Evolutionary conservation across 1,140 invertebrate genomes (phyloP), one percentile per base, ranked within the genome.

Genomic region (Neotoxoptera formosana): DNA sequence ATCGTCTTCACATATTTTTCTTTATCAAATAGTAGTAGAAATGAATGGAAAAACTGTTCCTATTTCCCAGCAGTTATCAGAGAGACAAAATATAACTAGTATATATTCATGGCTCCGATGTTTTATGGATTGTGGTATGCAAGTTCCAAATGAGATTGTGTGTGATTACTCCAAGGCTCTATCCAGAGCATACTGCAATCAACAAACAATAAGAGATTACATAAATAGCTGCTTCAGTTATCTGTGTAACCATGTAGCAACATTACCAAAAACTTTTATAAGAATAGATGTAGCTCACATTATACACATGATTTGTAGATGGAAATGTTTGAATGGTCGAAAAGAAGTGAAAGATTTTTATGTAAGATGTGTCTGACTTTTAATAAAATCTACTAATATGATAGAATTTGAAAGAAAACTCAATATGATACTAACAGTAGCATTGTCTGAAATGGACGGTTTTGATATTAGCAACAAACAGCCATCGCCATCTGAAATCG

Each of bases 321-420:
- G 81, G 81, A 83, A 83, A 83, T 41, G 81, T 83, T 41, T 83
- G 30, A 83, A 83, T 41, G 17, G 21, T 4, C 81, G 81, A 41
- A 83, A 83, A 83, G 34, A 83, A 83, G 81, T 83, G 6, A 83
- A 83, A 23, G 36, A 83, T 41, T 83, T 83, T 41, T 83, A 83
- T 23, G 81, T 45, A 14, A 83, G 81, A 83, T 83, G 81, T 83
- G 36, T 83, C 36, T 20, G 81, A 21, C 81, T 83, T 67, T 83
- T 83, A 83, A 83, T 83, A 83, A 83, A 83, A 23, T 36, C 81
- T 14, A 23, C 81, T 41, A 30, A 41, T 41, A 41, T 83, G 36
- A 23, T 41, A 41, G 17, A 83, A 20, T 83, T 83, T 41, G 20
- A 83, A 83, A 34, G 36, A 41, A 21, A 41, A 7, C 30, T 41